Base-by-base conservation (phyloP, 2,113 vertebrate genomes). In the Stictonetta naevosa region DNA sequence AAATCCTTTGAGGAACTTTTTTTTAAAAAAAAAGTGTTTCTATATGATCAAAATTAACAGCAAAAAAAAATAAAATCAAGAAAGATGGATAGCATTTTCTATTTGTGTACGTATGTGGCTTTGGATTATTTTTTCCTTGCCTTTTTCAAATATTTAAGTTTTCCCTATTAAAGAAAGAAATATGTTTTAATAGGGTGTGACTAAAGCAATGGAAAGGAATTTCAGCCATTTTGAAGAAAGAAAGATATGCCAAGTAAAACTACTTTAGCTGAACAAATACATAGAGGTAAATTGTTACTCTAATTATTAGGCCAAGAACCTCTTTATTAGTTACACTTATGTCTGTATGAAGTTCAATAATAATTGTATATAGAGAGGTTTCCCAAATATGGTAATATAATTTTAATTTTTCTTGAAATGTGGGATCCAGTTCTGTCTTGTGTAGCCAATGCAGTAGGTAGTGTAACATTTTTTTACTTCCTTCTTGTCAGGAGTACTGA, bases 131-230 rank as follows among this genome's bases (percentile, higher is more conserved):
- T 50, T 10, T 44, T 13, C 8, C 55, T 6, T 15, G 26, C 42
- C 38, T 58, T 23, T 69, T 50, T 31, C 59, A 44, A 21, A 4
- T 23, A 6, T 2, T 34, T 40, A 8, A 19, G 2, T 4, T n/a
- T 46, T 17, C 29, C 31, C 29, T 46, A 0, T 10, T 58, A 13
- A 22, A 8, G 34, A 26, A 33, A 8, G 25, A 26, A 28, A 21
- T 13, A 2, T 15, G 4, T 5, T 10, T 7, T 2, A 4, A 34
- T 5, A 20, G 86, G 52, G 11, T 11, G 5, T 14, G 46, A 20
- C 50, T 7, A 0, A 69, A 44, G 60, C 33, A 3, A 1, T 0
- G 12, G 19, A 33, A 19, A 10, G 0, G 25, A 23, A 1, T 13
- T 66, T 36, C 34, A 60, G 42, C 23, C 5, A 0, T 5, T 5